Evolutionary conservation across 2,797 vertebrate genomes (phyloP), one percentile per base, ranked within the genome.

Genomic region (Scolopax rusticola): DNA sequence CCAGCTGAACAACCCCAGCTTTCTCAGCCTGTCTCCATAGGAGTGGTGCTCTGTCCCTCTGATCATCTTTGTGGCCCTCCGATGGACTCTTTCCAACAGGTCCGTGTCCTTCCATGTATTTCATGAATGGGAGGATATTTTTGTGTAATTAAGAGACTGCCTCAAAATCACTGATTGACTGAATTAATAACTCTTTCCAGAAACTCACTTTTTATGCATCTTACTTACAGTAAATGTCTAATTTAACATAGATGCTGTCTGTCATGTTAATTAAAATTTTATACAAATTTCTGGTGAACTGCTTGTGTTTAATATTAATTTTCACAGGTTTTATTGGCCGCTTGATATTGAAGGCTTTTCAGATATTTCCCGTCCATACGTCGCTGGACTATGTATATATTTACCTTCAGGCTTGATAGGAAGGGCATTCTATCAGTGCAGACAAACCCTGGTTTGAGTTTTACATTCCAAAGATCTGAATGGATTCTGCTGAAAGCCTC

Each of bases 391-490:
- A 0, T 69, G 54, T 38, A 6, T 78, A 8, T 65, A 64, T 84
- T 93, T 81, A 71, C 71, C 56, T 94, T 79, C 47, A 69, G 88
- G 69, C 76, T 71, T 47, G 61, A 77, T 69, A 25, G 0, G 70
- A 85, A 84, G 84, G 61, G 50, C 47, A 45, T 81, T 92, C 90
- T 88, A 84, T 88, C 95, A 82, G 59, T 24, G 69, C 69, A 84
- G 89, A 60, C 84, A 83, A 86, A 93, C 47, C 53, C 57, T n/a
- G 45, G 8, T 67, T 75, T 64, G 79, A 64, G 74, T 83, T 89
- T 27, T 75, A 16, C 65, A 53, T 96, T 93, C 83, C 87, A 79
- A 80, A 93, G 63, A 63, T 45, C 69, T 60, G 87, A 95, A 81
- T 79, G 63, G 54, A 23, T 94, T 90, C 67, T 94, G 73, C 89